A percentile compares a stretch with the other conserved stretches of the same genome.
phyloP scores from a whole-genome alignment of 1,140 invertebrate genomes.

The Scaptomyza graminum region DNA sequence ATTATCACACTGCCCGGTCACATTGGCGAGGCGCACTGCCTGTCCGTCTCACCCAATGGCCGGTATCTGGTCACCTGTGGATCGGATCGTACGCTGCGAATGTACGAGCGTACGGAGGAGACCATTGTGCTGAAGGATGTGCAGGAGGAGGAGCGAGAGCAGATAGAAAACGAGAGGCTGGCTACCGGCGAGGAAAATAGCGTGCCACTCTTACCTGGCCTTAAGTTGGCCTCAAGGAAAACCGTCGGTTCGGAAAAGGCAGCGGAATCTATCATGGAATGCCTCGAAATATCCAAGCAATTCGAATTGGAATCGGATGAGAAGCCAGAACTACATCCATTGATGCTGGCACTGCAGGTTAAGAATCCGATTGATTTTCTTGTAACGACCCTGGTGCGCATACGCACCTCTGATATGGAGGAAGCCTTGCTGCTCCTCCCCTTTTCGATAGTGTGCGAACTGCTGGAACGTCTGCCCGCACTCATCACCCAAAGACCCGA shows the following conservation, averaged over 20 bases:
- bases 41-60: slow-evolving; percentile 93
- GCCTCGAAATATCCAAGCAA: slow-evolving; percentile 91
- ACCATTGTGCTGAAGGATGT: slow-evolving; percentile 96
- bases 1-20: slow-evolving; percentile 94
- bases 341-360: slow-evolving; percentile 92
- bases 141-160: slow-evolving; percentile 92
- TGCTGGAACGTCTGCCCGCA: slow-evolving; percentile 89
- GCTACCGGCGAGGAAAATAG: slow-evolving; percentile 89
- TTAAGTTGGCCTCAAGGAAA: slow-evolving; percentile 93
- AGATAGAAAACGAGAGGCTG: slow-evolving; percentile 88
- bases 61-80: slow-evolving; percentile 92
- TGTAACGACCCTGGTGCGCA: slow-evolving; percentile 90
- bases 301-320: slow-evolving; percentile 86
- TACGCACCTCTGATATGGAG: slow-evolving; percentile 94
- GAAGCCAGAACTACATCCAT: slow-evolving; percentile 86
- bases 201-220: slow-evolving; percentile 88
- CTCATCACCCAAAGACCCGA: slow-evolving; percentile 88
- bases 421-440: slow-evolving; percentile 94
- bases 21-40: slow-evolving; percentile 89
- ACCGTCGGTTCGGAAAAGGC: slow-evolving; percentile 96
- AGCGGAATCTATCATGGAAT: slow-evolving; percentile 95
- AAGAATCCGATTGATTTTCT: slow-evolving; percentile 91
- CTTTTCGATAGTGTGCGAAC: slow-evolving; percentile 91
- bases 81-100: slow-evolving; percentile 93
- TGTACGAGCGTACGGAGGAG: slow-evolving; percentile 95